Conservation (phyloP, 2,113 vertebrate species). For the Chascanopsetta lugubris region DNA sequence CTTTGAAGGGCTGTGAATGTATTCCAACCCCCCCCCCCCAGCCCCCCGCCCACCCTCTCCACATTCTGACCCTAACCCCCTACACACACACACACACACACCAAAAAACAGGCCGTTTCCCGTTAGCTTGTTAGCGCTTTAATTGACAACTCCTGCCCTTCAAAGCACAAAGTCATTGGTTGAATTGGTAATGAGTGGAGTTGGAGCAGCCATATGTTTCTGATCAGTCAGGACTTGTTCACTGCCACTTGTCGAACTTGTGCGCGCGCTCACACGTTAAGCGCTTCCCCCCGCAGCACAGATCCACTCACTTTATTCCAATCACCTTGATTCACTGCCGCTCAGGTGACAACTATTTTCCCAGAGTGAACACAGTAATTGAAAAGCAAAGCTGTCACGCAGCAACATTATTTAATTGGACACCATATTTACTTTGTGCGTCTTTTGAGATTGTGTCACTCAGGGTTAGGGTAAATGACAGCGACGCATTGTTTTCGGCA, state of each 20-base stretch:
- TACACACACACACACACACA: constrained; percentile 13
- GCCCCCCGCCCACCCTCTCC: constrained; percentile 40
- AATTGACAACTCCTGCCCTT: constrained; percentile 74
- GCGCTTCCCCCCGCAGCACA: constrained; percentile 19
- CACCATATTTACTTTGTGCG: constrained; percentile 9
- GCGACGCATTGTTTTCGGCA: constrained; percentile 66
- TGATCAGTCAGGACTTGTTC: constrained; percentile 52
- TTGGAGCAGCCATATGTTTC: constrained; percentile 60
- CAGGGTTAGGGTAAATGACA: constrained; percentile 52
- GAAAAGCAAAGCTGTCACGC: constrained; percentile 11
- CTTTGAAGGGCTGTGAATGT: constrained; percentile 76
- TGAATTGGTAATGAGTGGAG: constrained; percentile 66
- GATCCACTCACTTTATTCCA: constrained; percentile 34
- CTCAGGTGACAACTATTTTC: constrained; percentile 35
- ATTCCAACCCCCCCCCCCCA: constrained; percentile 59
- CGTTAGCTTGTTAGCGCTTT: constrained; percentile 65
- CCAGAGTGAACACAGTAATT: constrained; percentile 7
- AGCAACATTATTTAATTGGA: constrained; percentile 16
- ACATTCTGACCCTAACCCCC: constrained; percentile 49
- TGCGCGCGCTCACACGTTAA: neutral
- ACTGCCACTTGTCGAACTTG: constrained; percentile 19
- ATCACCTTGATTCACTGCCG: constrained; percentile 33
- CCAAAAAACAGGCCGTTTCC: constrained; percentile 63
- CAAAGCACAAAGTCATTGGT: constrained; percentile 63
- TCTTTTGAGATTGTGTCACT: constrained; percentile 53